Evolutionary conservation across 2,113 vertebrate species (phyloP).

Genomic region (Jacana jacana): DNA sequence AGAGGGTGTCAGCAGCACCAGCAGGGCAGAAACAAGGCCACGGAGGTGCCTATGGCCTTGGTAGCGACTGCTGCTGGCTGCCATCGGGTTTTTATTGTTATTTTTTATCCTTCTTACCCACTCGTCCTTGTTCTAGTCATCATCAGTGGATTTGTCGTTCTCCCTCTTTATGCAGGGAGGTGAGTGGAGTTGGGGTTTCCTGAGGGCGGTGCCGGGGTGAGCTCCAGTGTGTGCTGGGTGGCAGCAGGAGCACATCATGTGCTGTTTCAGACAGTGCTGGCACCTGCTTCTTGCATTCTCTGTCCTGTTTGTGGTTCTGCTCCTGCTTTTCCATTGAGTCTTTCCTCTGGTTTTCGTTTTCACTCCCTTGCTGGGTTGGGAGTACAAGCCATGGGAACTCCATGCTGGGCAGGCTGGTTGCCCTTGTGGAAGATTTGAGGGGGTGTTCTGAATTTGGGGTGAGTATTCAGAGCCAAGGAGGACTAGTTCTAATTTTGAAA

Average conservation of each 20-base stretch:
- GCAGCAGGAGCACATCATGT: neutral
- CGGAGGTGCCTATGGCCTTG: neutral
- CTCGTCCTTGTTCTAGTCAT: neutral
- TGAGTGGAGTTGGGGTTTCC: neutral
- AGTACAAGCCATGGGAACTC: neutral
- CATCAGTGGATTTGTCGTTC: neutral
- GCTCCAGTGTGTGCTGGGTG: neutral
- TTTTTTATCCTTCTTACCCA: too few species aligned
- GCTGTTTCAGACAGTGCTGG: neutral
- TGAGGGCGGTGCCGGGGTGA: fast-evolving
- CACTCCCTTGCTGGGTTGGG: neutral
- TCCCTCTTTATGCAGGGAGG: neutral
- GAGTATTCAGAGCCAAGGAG: neutral
- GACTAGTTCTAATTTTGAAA: neutral
- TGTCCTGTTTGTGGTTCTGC: neutral
- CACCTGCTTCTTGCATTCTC: neutral
- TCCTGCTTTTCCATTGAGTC: neutral
- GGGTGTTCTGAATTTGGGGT: neutral
- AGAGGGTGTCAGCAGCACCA: neutral
- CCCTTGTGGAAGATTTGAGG: neutral
- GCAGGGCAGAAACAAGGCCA: neutral
- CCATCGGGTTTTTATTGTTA: too few species aligned
- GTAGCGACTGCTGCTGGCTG: neutral
- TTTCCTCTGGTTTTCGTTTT: neutral
- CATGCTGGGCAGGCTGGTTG: fast-evolving